These are phyloP conservation scores for Manis pentadactyla DNA, from an alignment of 2,797 vertebrate genomes.

Conservation along the genomic window DNA sequence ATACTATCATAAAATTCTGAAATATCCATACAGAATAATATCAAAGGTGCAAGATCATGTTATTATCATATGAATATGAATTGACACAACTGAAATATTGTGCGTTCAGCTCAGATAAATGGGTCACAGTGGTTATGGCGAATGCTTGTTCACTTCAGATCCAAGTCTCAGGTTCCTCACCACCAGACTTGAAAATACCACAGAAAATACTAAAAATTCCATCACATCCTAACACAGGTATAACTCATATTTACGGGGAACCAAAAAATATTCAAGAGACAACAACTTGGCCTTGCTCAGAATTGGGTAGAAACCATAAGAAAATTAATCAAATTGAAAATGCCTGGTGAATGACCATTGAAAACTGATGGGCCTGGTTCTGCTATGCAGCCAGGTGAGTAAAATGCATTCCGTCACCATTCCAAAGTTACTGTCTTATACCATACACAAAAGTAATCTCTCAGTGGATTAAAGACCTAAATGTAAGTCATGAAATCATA, in stretches of 20 bases:
- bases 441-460: too few relatives aligned
- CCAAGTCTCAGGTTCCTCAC: not conserved
- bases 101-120: conserved; percentile 32
- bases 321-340: not conserved
- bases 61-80: not conserved
- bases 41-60: conserved; percentile 19
- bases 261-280: not conserved
- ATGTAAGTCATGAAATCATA: too few relatives aligned
- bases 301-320: not conserved
- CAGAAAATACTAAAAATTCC: not conserved
- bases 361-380: not conserved
- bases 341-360: not conserved
- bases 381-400: not conserved
- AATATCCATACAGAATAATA: not conserved
- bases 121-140: not conserved
- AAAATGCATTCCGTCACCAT: not conserved
- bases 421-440: not conserved
- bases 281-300: not conserved
- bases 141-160: conserved; percentile 10
- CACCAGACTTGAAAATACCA: not conserved
- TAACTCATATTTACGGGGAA: conserved; percentile 7
- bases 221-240: not conserved
- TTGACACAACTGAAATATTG: not conserved
- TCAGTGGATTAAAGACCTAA: too few relatives aligned
- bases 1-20: conserved; percentile 29